A percentile compares a stretch with the other conserved stretches of the same genome.
Conservation (phyloP, 92 coral and sea anemone species). For the Epizoanthus scotinus region DNA sequence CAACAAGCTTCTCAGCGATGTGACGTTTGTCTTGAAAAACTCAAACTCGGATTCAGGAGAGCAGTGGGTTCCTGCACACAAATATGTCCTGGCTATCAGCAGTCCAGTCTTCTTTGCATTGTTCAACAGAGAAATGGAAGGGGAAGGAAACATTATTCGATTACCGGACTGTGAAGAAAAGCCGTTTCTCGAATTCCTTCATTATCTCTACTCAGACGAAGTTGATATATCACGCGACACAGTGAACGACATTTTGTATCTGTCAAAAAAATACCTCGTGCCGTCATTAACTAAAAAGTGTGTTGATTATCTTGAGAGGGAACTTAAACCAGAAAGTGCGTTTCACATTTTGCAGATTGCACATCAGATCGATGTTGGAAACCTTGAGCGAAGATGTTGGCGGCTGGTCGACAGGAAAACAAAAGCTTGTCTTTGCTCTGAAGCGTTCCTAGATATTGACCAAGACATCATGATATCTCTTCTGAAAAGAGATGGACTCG, state of each 20-base stretch:
- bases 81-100: constrained; percentile 53
- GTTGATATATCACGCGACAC: constrained; percentile 43
- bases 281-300: constrained; percentile 47
- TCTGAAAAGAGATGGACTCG: constrained; percentile 49
- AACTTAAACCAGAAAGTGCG: constrained; percentile 50
- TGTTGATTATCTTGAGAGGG: constrained; percentile 44
- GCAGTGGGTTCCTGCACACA: constrained; percentile 49
- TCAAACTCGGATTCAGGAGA: not conserved
- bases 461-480: constrained; percentile 42
- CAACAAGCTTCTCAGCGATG: constrained; percentile 41
- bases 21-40: constrained; percentile 38
- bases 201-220: constrained; percentile 51
- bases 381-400: constrained; percentile 57
- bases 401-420: constrained; percentile 51
- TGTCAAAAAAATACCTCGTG: constrained; percentile 53
- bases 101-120: constrained; percentile 53
- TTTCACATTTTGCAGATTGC: constrained; percentile 51
- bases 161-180: constrained; percentile 43
- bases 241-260: constrained; percentile 46
- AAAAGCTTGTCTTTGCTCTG: constrained; percentile 36
- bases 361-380: constrained; percentile 39
- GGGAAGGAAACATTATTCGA: constrained; percentile 32
- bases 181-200: constrained; percentile 45
- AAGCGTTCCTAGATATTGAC: constrained; percentile 35
- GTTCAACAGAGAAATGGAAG: constrained; percentile 52